A percentile compares a stretch with the other conserved stretches of the same genome.
Conservation (phyloP, 2,113 vertebrate species). For the Nesoenas mayeri region DNA sequence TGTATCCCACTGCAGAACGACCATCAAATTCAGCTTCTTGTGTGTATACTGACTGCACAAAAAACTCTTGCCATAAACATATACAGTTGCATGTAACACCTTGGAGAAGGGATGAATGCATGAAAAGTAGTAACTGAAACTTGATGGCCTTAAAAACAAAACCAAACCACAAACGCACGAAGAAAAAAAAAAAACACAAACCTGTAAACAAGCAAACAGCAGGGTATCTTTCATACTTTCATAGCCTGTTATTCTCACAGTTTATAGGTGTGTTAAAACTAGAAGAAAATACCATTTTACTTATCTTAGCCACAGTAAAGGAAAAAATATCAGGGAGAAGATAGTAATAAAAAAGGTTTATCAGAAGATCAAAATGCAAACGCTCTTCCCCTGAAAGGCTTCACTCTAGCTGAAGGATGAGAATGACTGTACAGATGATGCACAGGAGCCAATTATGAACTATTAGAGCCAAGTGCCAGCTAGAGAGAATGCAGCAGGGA, state of each 20-base stretch:
- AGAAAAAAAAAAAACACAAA: not conserved
- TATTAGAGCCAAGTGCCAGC: not conserved
- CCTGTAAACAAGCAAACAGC: not conserved
- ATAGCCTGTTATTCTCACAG: not conserved
- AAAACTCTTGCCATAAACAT: not conserved
- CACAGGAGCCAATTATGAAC: not conserved
- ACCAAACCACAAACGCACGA: too few relatives aligned
- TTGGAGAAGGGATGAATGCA: not conserved
- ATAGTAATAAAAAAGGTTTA: not conserved
- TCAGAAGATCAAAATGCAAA: not conserved
- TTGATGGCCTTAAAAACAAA: not conserved
- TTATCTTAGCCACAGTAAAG: not conserved
- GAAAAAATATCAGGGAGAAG: not conserved
- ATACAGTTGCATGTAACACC: not conserved
- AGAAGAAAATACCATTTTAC: not conserved
- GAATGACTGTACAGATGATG: not conserved
- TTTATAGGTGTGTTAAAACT: not conserved
- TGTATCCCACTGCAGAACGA: not conserved
- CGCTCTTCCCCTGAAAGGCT: not conserved
- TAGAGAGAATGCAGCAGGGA: not conserved
- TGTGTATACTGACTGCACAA: not conserved
- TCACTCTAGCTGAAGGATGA: not conserved
- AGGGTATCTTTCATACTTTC: not conserved
- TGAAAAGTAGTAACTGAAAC: not conserved
- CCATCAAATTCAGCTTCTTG: not conserved